Evolutionary conservation across 2,888 invertebrate species (phyloP).

Genomic region (Cheiracanthium punctorium): DNA sequence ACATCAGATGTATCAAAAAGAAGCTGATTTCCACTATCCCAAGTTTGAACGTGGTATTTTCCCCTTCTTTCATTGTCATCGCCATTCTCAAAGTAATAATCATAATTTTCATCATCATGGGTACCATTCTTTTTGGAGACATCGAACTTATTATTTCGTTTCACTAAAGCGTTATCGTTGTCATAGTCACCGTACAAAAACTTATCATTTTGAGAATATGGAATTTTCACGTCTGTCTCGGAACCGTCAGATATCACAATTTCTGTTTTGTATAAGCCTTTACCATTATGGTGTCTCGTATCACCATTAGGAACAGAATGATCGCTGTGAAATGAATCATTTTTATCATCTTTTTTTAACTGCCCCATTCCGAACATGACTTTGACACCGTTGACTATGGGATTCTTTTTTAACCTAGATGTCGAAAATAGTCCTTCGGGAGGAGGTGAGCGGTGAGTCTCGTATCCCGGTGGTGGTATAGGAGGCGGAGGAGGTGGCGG

Average conservation of each 20-base stretch:
- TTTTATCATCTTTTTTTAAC: slow-evolving; percentile 19
- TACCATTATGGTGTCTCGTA: not conserved
- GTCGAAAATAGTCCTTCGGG: slow-evolving; percentile 44
- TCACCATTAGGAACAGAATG: not conserved
- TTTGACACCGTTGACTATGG: slow-evolving; percentile 69
- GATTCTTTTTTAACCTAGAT: slow-evolving; percentile 54
- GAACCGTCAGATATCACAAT: slow-evolving; percentile 42
- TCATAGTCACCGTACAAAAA: slow-evolving; percentile 47
- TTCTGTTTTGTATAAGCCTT: slow-evolving; percentile 46
- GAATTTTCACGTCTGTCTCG: slow-evolving; percentile 55
- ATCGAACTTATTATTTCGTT: slow-evolving; percentile 22
- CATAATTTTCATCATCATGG: slow-evolving; percentile 1
- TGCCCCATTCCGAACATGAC: slow-evolving; percentile 65
- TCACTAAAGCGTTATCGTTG: slow-evolving; percentile 16
- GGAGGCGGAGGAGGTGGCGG: slow-evolving; percentile 52
- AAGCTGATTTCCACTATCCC: slow-evolving; percentile 63
- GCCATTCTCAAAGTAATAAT: slow-evolving; percentile 33
- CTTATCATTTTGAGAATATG: slow-evolving; percentile 36
- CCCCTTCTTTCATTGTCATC: slow-evolving; percentile 34
- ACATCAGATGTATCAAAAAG: slow-evolving; percentile 52
- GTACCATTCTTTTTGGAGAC: not conserved
- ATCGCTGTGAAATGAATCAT: not conserved
- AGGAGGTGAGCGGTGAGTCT: slow-evolving; percentile 18
- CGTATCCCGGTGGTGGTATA: not conserved
- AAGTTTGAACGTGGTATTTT: slow-evolving; percentile 56